phyloP scores from a whole-genome alignment of 2,888 invertebrate species.

The Ariolimax columbianus region DNA sequence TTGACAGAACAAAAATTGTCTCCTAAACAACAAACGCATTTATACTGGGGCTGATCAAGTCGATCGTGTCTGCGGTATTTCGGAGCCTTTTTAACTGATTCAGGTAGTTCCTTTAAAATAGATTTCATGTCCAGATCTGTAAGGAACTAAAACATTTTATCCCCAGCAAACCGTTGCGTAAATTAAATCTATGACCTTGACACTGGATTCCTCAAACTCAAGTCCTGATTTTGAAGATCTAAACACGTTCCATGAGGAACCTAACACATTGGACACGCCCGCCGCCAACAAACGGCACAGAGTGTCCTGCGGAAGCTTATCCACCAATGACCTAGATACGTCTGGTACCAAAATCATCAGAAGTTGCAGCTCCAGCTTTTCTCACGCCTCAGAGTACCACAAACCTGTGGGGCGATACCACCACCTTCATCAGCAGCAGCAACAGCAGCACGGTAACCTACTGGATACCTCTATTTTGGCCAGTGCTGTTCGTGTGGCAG shows the following conservation, averaged over 20 bases:
- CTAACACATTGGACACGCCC: constrained; percentile 18
- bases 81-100: too few species aligned
- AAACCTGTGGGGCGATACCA: constrained; percentile 45
- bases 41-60: too few species aligned
- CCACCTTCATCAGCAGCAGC: constrained; percentile 42
- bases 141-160: background rate
- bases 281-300: constrained; percentile 34
- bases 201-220: constrained; percentile 36
- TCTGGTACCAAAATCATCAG: constrained; percentile 45
- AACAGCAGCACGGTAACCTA: constrained; percentile 30
- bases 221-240: constrained; percentile 17
- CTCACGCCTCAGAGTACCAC: constrained; percentile 39
- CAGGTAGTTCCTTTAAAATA: too few species aligned
- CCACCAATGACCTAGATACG: constrained; percentile 18
- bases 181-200: constrained; percentile 26
- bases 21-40: too few species aligned
- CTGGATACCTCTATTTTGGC: constrained; percentile 44
- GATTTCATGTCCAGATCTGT: background rate
- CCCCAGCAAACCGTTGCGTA: background rate
- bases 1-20: too few species aligned
- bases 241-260: background rate
- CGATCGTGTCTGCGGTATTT: too few species aligned
- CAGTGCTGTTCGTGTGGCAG: constrained; percentile 47
- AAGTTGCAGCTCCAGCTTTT: constrained; percentile 43
- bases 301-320: constrained; percentile 41